Conservation (phyloP, 2,888 invertebrate species). For the Leucania comma region DNA sequence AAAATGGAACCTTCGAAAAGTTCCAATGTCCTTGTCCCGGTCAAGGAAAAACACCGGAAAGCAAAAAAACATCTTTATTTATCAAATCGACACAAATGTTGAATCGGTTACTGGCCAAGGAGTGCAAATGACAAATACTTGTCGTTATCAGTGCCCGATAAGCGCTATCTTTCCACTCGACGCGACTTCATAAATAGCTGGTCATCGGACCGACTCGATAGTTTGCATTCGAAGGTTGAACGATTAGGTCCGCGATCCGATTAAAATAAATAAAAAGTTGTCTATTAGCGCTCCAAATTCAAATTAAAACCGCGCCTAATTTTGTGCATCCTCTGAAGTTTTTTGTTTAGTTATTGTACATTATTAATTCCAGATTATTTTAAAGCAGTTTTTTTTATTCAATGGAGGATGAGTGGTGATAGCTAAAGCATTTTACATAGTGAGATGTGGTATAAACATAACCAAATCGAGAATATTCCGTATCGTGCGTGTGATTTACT, state of each 20-base stretch:
- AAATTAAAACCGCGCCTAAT: conserved; percentile 40
- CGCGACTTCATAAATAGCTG: conserved; percentile 80
- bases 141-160: conserved; percentile 85
- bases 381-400: conserved; percentile 30
- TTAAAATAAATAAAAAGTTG: conserved; percentile 34
- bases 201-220: conserved; percentile 72
- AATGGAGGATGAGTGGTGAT: conserved; percentile 64
- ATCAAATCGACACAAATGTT: conserved; percentile 68
- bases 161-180: conserved; percentile 78
- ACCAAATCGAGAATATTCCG: conserved; percentile 75
- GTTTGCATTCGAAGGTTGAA: conserved; percentile 68
- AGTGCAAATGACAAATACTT: conserved; percentile 83
- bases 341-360: background rate
- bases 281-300: conserved; percentile 50
- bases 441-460: conserved; percentile 77
- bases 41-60: conserved; percentile 64
- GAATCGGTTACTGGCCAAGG: conserved; percentile 70
- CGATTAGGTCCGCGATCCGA: conserved; percentile 41
- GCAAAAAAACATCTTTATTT: conserved; percentile 53
- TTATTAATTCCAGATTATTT: background rate
- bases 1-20: background rate
- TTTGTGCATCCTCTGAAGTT: background rate
- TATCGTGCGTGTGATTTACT: conserved; percentile 71
- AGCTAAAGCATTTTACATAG: conserved; percentile 62
- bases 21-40: conserved; percentile 47